Base-by-base conservation (phyloP, 2,888 invertebrate species). In the Drosophila pseudotalamancana region DNA sequence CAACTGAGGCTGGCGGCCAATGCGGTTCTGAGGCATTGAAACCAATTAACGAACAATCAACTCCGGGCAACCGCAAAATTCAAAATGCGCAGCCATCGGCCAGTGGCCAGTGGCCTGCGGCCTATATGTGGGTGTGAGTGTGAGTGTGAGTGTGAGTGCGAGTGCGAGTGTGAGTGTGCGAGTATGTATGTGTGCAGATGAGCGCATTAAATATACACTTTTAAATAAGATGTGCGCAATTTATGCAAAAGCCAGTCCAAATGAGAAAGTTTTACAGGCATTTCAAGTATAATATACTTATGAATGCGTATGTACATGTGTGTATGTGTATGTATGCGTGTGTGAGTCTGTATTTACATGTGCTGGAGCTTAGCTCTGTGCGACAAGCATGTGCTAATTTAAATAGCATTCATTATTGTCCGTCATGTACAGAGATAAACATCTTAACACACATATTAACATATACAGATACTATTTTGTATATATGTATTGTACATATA, bases 21-120 rank as follows among this genome's bases (percentile, higher is more conserved):
- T 71, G 67, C 55, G 80, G 76, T 73, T 68, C 59, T 55, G 66
- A 77, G 74, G 72, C 83, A 86, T 77, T 77, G 65, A 77, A 77
- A 77, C 64, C 75, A 83, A 83, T 83, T 83, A 83, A 72, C 83
- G 75, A 66, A 80, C 84, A 80, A 80, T 84, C 84, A 77, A 80
- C 73, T 72, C 45, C 50, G 72, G 81, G 56, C 78, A 80, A 70
- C 77, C 84, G 73, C 80, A 83, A 73, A 79, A 77, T 77, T 63
- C 63, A 72, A 83, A 83, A 75, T 69, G 61, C 61, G 37, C 62
- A 59, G 60, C 69, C 66, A 59, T 49, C 53, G 56, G 40, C 51
- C 31, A 45, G 53, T 57, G 54, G 46, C 49, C 51, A 29, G 50
- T 40, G 40, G 53, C 53, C 37, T 56, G 46, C 23, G 39, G 19